phyloP scores from a whole-genome alignment of 2,888 invertebrate genomes.

The Caenorhabditis sulstoni region DNA sequence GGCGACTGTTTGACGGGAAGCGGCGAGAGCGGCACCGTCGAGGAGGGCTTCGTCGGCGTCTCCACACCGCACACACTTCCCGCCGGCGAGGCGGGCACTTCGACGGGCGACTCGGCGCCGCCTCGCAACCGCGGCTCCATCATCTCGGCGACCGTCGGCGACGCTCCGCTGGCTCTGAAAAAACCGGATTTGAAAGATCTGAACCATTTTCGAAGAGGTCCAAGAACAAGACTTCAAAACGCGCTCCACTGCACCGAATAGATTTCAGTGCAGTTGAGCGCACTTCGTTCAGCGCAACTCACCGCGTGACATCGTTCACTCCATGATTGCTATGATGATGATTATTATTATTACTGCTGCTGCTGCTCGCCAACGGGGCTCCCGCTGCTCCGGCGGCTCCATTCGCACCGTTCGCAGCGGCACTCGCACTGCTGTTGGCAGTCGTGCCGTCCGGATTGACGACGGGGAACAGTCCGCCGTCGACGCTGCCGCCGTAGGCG shows the following conservation, averaged over 20 bases:
- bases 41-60: slow-evolving; percentile 3
- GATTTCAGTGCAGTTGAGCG: too few species aligned
- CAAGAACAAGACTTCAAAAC: too few species aligned
- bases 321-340: too few species aligned
- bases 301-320: neutral
- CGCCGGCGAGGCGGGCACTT: slow-evolving; percentile 28
- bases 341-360: too few species aligned
- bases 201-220: too few species aligned
- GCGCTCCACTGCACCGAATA: too few species aligned
- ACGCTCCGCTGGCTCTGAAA: neutral
- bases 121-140: slow-evolving; percentile 44
- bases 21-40: slow-evolving; percentile 42
- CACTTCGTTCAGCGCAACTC: neutral
- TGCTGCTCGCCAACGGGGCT: slow-evolving; percentile 42
- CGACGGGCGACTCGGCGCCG: slow-evolving; percentile 10
- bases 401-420: neutral
- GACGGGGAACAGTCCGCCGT: slow-evolving; percentile 43
- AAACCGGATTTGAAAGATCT: too few species aligned
- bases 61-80: slow-evolving; percentile 5
- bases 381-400: slow-evolving; percentile 7
- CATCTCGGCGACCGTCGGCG: slow-evolving; percentile 43
- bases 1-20: slow-evolving; percentile 39
- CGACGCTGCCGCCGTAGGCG: slow-evolving; percentile 54
- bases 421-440: neutral
- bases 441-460: neutral